phyloP scores from a whole-genome alignment of 2,888 invertebrate genomes.

The Ernsta delagoae region DNA sequence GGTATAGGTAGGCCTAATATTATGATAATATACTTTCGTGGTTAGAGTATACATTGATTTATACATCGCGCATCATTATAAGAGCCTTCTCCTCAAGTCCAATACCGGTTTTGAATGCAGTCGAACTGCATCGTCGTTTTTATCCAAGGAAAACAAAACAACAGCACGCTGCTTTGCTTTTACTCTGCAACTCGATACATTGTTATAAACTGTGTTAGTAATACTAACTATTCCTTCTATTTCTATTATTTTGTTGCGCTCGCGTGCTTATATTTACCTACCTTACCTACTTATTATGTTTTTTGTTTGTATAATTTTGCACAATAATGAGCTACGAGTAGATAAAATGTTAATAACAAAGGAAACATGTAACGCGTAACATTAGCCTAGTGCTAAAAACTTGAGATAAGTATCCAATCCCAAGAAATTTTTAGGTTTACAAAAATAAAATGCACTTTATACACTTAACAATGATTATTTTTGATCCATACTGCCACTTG shows the following conservation, averaged over 20 bases:
- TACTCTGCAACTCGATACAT: conserved; percentile 58
- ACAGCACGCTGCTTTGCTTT: conserved; percentile 59
- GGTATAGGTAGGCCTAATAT: background rate
- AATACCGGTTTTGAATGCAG: conserved; percentile 77
- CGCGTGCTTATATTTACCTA: background rate
- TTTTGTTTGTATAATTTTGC: background rate
- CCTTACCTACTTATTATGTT: too few relatives aligned
- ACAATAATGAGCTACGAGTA: too few relatives aligned
- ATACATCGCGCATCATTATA: conserved; percentile 48
- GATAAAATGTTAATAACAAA: too few relatives aligned
- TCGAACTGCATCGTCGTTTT: conserved; percentile 74
- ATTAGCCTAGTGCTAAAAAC: background rate
- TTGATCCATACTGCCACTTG: too few relatives aligned
- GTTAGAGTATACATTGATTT: conserved; percentile 16
- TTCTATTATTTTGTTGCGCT: background rate
- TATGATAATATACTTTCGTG: conserved; percentile 9
- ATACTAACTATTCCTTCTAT: conserved; percentile 8
- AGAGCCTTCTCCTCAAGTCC: conserved; percentile 53
- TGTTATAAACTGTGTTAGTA: conserved; percentile 40
- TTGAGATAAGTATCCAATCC: too few relatives aligned
- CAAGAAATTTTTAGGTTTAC: too few relatives aligned
- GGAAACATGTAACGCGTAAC: too few relatives aligned
- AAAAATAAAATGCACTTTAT: too few relatives aligned
- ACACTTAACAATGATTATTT: too few relatives aligned
- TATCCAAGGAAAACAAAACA: conserved; percentile 73